phyloP scores from a whole-genome alignment of 2,113 vertebrate genomes.

The Regulus satrapa region DNA sequence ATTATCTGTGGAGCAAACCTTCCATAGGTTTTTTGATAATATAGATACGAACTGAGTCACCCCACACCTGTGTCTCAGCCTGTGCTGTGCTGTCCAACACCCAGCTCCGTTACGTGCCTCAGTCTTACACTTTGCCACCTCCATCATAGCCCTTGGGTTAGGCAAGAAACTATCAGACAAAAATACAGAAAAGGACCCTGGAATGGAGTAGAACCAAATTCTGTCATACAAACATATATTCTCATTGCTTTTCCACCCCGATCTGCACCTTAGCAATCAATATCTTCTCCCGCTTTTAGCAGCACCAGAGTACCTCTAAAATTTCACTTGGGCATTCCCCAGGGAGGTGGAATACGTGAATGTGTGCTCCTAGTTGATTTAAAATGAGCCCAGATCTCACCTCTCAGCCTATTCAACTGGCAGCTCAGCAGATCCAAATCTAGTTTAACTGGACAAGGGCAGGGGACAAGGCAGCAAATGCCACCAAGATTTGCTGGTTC shows the following conservation, averaged over 20 bases:
- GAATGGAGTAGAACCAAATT: not conserved
- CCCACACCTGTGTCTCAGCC: not conserved
- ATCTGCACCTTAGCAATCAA: not conserved
- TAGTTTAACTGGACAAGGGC: not conserved
- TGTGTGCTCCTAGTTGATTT: not conserved
- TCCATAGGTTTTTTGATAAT: not conserved
- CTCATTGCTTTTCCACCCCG: not conserved
- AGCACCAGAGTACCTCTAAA: not conserved
- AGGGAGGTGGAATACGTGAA: not conserved
- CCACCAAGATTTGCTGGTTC: not conserved
- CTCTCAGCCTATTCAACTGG: not conserved
- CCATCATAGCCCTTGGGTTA: not conserved
- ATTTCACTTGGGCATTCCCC: not conserved
- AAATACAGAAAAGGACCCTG: not conserved
- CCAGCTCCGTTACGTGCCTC: not conserved
- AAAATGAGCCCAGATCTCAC: not conserved
- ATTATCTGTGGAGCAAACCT: not conserved
- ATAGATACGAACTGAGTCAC: too few species aligned
- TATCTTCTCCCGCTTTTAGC: not conserved
- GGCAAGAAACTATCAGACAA: not conserved
- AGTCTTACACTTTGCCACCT: not conserved
- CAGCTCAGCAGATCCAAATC: not conserved
- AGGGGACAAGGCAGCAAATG: not conserved
- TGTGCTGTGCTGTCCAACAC: rapidly evolving
- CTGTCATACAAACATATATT: not conserved